Evolutionary conservation across 2,113 vertebrate species (phyloP), one percentile per base, ranked within the genome.

Genomic region (Chloroceryle aenea): DNA sequence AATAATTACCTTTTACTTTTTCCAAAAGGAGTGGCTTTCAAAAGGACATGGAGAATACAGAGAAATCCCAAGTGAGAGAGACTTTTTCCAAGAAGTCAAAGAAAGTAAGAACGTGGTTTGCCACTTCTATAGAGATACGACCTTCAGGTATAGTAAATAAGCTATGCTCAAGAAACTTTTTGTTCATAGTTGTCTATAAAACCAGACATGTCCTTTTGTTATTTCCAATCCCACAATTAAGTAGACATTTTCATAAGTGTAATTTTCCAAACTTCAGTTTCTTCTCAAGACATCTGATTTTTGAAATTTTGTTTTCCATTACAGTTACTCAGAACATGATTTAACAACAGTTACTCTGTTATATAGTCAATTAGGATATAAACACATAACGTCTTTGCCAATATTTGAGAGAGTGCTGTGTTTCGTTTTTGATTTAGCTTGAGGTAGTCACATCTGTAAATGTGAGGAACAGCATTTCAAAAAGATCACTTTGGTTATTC

Each of bases 31-130:
- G 92, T 99, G 99, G 99, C 96, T 99, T 93, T 99, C 98, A 62
- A 99, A 99, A 98, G 99, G 99, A 82, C 99, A 99, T 40, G 99
- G 99, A 21, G 99, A 99, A 96, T 99, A 99, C 74, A 98, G 97
- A 97, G 99, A 99, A 98, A 98, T 99, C 67, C 95, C 99, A 86
- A 99, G 99, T 48, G 99, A 99, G 95, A 99, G 98, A 98, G 99
- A 99, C 58, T 99, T 99, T 97, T 99, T 99, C 90, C 95, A 98
- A 47, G 99, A 99, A 98, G 99, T 99, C 72, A 99, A 99, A 96
- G 99, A 99, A 36, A 99, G 98, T 98, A 99, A 99, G 98, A 99
- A 99, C 7, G 99, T 99, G 38, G 98, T 99, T 97, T 99, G 99
- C 92, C 99, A 99, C 97, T 99, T 99, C 98, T 99, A 99, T 95